These are phyloP conservation scores for Hestina assimilis DNA, from an alignment of 1,140 invertebrate genomes.

Conservation along the genomic window DNA sequence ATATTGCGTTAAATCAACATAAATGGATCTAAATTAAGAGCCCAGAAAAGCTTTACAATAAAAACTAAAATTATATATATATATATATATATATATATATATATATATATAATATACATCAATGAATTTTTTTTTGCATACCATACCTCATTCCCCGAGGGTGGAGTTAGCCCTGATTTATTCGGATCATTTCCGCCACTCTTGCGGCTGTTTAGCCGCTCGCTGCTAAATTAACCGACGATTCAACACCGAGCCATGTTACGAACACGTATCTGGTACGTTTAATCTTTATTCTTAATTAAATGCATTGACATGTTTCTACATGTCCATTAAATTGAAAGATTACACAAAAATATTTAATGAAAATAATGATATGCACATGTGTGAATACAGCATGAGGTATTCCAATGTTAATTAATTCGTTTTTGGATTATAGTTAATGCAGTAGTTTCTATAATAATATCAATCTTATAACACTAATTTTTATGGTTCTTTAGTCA, in stretches of 20 bases:
- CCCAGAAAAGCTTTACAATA: too few species aligned
- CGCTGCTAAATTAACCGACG: conserved; percentile 51
- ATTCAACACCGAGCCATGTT: conserved; percentile 25
- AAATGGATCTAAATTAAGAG: too few species aligned
- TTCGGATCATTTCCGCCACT: conserved; percentile 64
- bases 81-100: neutral
- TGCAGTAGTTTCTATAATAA: too few species aligned
- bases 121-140: conserved; percentile 34
- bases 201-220: conserved; percentile 46
- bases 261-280: neutral
- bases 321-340: neutral
- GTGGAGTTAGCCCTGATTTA: conserved; percentile 66
- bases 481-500: too few species aligned
- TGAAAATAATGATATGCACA: too few species aligned
- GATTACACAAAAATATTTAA: neutral
- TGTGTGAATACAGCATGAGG: too few species aligned
- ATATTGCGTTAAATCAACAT: too few species aligned
- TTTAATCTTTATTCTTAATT: conserved; percentile 1
- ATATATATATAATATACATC: neutral
- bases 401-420: too few species aligned
- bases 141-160: conserved; percentile 34
- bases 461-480: too few species aligned
- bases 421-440: too few species aligned
- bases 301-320: neutral
- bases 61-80: too few species aligned